Conservation (phyloP, 2,113 vertebrate species). For the Epinephelus fuscoguttatus region DNA sequence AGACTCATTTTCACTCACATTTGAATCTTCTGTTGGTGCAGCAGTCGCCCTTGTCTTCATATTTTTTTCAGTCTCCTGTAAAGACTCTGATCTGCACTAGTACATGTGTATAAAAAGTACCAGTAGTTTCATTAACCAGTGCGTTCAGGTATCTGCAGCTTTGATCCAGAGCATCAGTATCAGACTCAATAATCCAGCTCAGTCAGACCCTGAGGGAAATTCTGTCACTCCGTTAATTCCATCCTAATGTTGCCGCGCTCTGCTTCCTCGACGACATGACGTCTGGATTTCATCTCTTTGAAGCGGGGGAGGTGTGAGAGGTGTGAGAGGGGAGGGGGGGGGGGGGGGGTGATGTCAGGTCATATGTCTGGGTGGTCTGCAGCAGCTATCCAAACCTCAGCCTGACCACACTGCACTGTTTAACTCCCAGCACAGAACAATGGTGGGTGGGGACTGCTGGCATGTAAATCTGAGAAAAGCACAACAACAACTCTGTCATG, state of each 20-base stretch:
- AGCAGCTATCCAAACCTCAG: constrained; percentile 39
- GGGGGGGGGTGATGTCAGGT: constrained; percentile 15
- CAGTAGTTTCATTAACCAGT: background rate
- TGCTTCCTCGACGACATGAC: background rate
- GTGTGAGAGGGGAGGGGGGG: background rate
- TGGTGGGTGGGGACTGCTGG: constrained; percentile 42
- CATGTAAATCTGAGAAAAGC: constrained; percentile 51
- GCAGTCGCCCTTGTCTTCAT: background rate
- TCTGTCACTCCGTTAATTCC: constrained; percentile 11
- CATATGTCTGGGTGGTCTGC: constrained; percentile 63
- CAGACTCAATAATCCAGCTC: background rate
- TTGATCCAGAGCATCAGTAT: constrained; percentile 17
- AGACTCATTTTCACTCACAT: background rate
- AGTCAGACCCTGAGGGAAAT: background rate
- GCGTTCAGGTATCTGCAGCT: background rate
- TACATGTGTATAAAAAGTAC: background rate
- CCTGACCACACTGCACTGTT: constrained; percentile 43
- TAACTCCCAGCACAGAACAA: constrained; percentile 49
- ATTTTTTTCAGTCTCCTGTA: too few species aligned
- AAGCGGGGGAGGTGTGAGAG: background rate
- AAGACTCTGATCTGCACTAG: background rate
- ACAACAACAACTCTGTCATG: constrained; percentile 29
- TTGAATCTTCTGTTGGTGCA: background rate
- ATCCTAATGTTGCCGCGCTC: constrained; percentile 1
- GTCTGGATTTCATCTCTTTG: constrained; percentile 44